phyloP scores from a whole-genome alignment of 2,113 vertebrate species.

The Scophthalmus maximus region DNA sequence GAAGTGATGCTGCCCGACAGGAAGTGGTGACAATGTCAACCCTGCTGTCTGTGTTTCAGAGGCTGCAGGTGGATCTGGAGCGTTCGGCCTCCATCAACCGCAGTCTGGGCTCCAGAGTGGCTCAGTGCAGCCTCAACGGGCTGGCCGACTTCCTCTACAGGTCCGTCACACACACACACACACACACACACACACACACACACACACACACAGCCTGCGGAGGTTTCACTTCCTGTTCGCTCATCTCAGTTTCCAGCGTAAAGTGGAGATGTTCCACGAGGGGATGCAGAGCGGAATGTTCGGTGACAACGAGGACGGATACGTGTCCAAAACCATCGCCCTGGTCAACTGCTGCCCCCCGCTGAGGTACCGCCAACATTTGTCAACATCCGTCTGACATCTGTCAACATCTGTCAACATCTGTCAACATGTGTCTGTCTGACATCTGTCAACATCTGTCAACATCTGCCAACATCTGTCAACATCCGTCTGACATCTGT shows the following conservation, averaged over 20 bases:
- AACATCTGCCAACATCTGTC: too few relatives aligned
- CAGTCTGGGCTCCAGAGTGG: constrained; percentile 86
- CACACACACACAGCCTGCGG: neutral
- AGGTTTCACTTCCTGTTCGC: neutral
- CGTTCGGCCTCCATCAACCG: constrained; percentile 87
- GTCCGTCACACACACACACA: constrained; percentile 60
- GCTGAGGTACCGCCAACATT: constrained; percentile 79
- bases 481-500: too few relatives aligned
- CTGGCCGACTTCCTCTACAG: constrained; percentile 92
- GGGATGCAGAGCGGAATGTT: constrained; percentile 70
- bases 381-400: too few relatives aligned
- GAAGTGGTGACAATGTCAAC: too few relatives aligned
- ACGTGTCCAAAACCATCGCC: constrained; percentile 84
- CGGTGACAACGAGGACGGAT: constrained; percentile 75
- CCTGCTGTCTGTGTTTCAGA: constrained; percentile 75
- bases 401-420: too few relatives aligned
- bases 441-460: too few relatives aligned
- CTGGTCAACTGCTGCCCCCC: constrained; percentile 91
- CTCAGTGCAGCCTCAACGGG: constrained; percentile 87
- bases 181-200: neutral
- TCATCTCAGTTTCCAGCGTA: constrained; percentile 88
- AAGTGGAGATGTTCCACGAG: constrained; percentile 89
- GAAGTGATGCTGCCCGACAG: too few relatives aligned
- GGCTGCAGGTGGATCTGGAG: constrained; percentile 88
- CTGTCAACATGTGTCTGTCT: too few relatives aligned